These are phyloP conservation scores for Leptinotarsa tumamoca DNA, from an alignment of 2,888 invertebrate genomes.

Conservation along the genomic window DNA sequence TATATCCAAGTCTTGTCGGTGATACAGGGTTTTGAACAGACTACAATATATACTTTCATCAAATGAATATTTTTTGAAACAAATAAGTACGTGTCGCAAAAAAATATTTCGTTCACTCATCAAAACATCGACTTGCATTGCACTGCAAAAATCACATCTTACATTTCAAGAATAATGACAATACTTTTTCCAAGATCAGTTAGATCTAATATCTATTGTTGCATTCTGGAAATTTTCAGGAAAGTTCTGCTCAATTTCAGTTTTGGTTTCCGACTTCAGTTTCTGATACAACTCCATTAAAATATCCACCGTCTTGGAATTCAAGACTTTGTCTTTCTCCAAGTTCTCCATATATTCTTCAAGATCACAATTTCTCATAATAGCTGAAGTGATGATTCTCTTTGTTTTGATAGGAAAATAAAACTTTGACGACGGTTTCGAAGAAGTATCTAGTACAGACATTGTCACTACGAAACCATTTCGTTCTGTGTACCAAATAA, in stretches of 20 bases:
- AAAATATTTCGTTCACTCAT: no score
- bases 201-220: neutral
- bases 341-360: conserved; percentile 5
- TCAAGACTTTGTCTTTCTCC: conserved; percentile 1
- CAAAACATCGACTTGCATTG: no score
- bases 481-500: conserved; percentile 25
- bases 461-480: conserved; percentile 20
- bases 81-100: no score
- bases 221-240: neutral
- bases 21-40: no score
- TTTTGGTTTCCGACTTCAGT: neutral
- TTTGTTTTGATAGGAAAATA: conserved; percentile 19
- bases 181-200: no score
- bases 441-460: neutral
- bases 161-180: no score
- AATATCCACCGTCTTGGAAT: neutral
- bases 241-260: neutral
- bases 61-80: no score
- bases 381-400: conserved; percentile 17
- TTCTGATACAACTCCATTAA: neutral
- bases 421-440: neutral
- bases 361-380: conserved; percentile 33
- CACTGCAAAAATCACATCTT: no score
- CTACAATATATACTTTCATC: no score
- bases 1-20: no score